Evolutionary conservation across 2,888 invertebrate genomes (phyloP).

Genomic region (Oeneis ivallda): DNA sequence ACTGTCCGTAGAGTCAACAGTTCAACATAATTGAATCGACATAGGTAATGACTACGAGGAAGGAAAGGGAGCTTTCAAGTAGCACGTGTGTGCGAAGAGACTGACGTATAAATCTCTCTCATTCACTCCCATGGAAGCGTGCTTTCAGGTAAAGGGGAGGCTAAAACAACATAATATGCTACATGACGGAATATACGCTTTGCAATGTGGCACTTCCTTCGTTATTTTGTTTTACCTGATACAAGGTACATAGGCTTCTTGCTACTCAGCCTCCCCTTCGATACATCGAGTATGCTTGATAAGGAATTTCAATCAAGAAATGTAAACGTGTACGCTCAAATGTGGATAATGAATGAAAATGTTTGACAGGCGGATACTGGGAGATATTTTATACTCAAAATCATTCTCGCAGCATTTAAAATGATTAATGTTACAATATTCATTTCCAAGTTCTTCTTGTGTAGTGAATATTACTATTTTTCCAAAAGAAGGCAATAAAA

Average conservation of each 20-base stretch:
- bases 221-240: conserved; percentile 61
- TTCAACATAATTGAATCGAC: conserved; percentile 70
- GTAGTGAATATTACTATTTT: too few relatives aligned
- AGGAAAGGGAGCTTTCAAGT: conserved; percentile 40
- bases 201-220: conserved; percentile 36
- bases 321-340: conserved; percentile 32
- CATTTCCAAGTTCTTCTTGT: too few relatives aligned
- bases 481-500: too few relatives aligned
- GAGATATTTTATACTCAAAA: not conserved
- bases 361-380: not conserved
- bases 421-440: not conserved
- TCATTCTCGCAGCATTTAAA: not conserved
- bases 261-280: conserved; percentile 47
- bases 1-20: conserved; percentile 65
- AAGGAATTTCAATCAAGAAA: conserved; percentile 63
- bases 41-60: conserved; percentile 55
- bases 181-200: conserved; percentile 50
- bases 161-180: conserved; percentile 54
- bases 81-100: conserved; percentile 50
- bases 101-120: conserved; percentile 38
- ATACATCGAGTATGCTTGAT: conserved; percentile 56
- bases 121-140: conserved; percentile 46
- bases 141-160: conserved; percentile 24
- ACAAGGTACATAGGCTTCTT: conserved; percentile 56
- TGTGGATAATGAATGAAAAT: conserved; percentile 24